Percentiles rank a stretch among this genome's conserved stretches.
phyloP scores from a whole-genome alignment of 2,797 vertebrate species.

The Alosa sapidissima region DNA sequence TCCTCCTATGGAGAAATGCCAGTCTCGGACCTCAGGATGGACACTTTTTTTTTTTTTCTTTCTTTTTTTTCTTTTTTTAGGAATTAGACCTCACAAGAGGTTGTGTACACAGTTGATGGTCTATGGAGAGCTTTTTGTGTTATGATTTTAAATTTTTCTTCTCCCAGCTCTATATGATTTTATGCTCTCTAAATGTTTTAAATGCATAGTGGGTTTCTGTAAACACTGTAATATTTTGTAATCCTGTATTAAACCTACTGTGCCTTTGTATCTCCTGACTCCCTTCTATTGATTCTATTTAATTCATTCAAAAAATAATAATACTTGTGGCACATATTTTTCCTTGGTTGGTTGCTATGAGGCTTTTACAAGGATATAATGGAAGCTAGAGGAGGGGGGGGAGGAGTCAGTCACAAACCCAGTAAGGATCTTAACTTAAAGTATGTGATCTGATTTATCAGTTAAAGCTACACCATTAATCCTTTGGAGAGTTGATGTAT shows the following conservation, averaged over 20 bases:
- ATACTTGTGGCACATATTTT: not conserved
- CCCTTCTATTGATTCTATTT: not conserved
- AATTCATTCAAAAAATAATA: not conserved
- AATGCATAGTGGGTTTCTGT: constrained; percentile 19
- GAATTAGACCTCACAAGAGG: not conserved
- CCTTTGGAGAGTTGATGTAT: not conserved
- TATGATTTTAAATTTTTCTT: not conserved
- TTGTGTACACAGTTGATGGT: not conserved
- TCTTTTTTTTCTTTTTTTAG: not conserved
- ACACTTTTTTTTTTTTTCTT: not conserved
- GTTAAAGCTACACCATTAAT: not conserved
- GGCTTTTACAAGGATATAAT: not conserved
- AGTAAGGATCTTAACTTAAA: not conserved
- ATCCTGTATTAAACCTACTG: constrained; percentile 27
- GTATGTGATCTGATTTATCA: not conserved
- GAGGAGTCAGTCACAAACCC: not conserved
- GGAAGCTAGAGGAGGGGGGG: not conserved
- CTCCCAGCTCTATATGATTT: not conserved
- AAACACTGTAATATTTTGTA: not conserved
- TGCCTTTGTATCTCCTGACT: constrained; percentile 3
- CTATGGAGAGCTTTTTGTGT: not conserved
- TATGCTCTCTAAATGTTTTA: constrained; percentile 12
- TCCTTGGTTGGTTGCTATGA: not conserved
- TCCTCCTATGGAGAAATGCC: constrained; percentile 12
- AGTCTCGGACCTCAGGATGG: constrained; percentile 17